phyloP scores from a whole-genome alignment of 2,113 vertebrate genomes.

The Candoia aspera region DNA sequence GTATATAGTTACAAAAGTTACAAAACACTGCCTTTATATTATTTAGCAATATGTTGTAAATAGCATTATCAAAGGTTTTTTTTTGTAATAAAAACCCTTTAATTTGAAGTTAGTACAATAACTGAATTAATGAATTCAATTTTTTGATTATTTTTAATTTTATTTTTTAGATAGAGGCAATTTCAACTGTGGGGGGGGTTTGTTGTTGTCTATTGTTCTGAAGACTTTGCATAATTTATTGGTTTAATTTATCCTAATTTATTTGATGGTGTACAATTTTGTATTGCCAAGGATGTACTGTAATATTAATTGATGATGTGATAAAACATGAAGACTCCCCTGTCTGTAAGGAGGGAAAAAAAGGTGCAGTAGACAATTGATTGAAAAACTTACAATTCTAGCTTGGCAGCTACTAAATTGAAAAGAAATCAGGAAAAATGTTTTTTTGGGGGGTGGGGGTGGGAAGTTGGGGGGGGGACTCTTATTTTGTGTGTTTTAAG shows the following conservation, averaged over 20 bases:
- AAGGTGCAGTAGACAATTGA: slow-evolving; percentile 88
- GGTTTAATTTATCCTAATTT: slow-evolving; percentile 99
- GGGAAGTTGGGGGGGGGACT: slow-evolving; percentile 64
- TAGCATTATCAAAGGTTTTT: slow-evolving; percentile 92
- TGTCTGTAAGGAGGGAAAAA: slow-evolving; percentile 78
- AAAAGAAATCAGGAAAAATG: slow-evolving; percentile 73
- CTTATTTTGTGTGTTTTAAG: slow-evolving; percentile 88
- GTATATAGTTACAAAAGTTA: slow-evolving; percentile 89
- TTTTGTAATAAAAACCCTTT: slow-evolving; percentile 92
- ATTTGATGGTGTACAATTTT: slow-evolving; percentile 97
- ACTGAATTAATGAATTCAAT: slow-evolving; percentile 82
- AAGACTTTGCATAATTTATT: slow-evolving; percentile 99
- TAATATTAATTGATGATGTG: slow-evolving; percentile 90
- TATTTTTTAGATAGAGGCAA: slow-evolving; percentile 84
- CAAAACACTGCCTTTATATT: slow-evolving; percentile 96
- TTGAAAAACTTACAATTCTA: slow-evolving; percentile 80
- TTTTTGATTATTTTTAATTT: slow-evolving; percentile 79
- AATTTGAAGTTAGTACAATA: slow-evolving; percentile 87
- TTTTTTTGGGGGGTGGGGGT: slow-evolving; percentile 36
- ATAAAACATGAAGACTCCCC: slow-evolving; percentile 81
- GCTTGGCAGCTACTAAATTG: slow-evolving; percentile 90
- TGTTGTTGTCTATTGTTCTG: slow-evolving; percentile 95
- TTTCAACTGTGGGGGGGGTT: slow-evolving; percentile 86
- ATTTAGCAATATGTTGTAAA: slow-evolving; percentile 99
- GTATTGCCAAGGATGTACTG: slow-evolving; percentile 94